Evolutionary conservation across 2,113 vertebrate genomes (phyloP).

Genomic region (Acrocephalus kingi): DNA sequence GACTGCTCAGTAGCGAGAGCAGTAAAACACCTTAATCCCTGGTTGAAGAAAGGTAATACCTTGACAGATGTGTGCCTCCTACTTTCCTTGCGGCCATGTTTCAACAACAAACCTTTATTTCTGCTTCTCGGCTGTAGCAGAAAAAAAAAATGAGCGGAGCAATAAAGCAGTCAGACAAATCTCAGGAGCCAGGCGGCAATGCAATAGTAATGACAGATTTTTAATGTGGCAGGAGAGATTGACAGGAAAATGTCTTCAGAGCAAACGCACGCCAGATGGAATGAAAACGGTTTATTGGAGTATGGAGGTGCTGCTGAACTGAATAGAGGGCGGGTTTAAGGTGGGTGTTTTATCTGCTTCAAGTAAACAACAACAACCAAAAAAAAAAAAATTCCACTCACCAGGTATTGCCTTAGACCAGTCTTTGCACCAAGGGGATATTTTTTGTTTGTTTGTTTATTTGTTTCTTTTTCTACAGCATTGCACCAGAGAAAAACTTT

Average conservation of each 20-base stretch:
- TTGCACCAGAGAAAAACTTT: neutral
- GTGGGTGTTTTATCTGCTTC: constrained; percentile 72
- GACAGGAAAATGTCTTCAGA: constrained; percentile 96
- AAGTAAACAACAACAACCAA: constrained; percentile 63
- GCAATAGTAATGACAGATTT: constrained; percentile 86
- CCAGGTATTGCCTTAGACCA: neutral
- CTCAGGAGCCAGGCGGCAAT: constrained; percentile 86
- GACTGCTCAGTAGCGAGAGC: constrained; percentile 81
- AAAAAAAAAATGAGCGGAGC: constrained; percentile 78
- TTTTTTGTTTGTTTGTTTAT: constrained; percentile 11
- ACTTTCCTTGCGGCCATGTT: constrained; percentile 89
- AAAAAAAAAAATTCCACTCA: neutral
- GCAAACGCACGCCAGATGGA: constrained; percentile 96
- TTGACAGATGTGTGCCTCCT: constrained; percentile 92
- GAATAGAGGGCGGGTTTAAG: constrained; percentile 71
- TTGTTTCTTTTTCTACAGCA: neutral
- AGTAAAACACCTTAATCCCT: constrained; percentile 89
- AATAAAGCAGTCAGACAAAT: constrained; percentile 88
- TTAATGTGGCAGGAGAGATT: constrained; percentile 95
- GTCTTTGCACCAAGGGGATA: neutral
- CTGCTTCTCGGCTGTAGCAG: constrained; percentile 84
- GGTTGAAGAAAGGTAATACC: constrained; percentile 93
- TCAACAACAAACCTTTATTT: constrained; percentile 84
- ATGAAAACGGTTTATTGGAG: constrained; percentile 96
- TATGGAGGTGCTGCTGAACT: constrained; percentile 81